A percentile compares a stretch with the other conserved stretches of the same genome.
These are phyloP conservation scores for Coelinius sp. DNA, from an alignment of 2,888 invertebrate species.

Conservation along the genomic window DNA sequence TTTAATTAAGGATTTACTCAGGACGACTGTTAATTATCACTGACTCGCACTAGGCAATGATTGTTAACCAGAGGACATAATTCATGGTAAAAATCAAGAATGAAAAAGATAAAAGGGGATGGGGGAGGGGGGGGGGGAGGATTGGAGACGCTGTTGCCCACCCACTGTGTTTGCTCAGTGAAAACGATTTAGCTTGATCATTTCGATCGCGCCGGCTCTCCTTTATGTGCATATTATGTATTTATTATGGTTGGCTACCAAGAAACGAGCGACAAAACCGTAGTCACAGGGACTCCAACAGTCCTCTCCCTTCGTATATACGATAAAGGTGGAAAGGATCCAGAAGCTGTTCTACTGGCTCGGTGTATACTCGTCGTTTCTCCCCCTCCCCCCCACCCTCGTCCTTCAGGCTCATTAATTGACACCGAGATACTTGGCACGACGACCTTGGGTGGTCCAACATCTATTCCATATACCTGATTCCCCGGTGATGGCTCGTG, in stretches of 20 bases:
- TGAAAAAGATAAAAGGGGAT: constrained; percentile 40
- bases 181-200: constrained; percentile 64
- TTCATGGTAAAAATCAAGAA: constrained; percentile 56
- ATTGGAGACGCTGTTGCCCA: constrained; percentile 49
- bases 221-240: constrained; percentile 71
- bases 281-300: constrained; percentile 45
- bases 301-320: constrained; percentile 28
- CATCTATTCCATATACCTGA: constrained; percentile 33
- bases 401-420: constrained; percentile 65
- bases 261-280: constrained; percentile 69
- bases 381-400: constrained; percentile 31
- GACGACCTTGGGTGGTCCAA: constrained; percentile 68
- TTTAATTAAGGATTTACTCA: constrained; percentile 39
- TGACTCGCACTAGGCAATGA: neutral
- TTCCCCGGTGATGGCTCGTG: constrained; percentile 36
- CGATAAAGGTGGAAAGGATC: neutral
- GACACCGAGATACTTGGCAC: constrained; percentile 67
- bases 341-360: constrained; percentile 22
- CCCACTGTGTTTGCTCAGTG: constrained; percentile 56
- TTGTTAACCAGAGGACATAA: constrained; percentile 18
- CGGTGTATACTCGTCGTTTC: constrained; percentile 6
- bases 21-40: constrained; percentile 35
- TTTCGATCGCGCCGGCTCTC: constrained; percentile 67
- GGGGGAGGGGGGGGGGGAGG: constrained; percentile 3
- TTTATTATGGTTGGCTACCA: constrained; percentile 68